Evolutionary conservation across 2,888 invertebrate species (phyloP).

Genomic region (Protophormia terraenovae): DNA sequence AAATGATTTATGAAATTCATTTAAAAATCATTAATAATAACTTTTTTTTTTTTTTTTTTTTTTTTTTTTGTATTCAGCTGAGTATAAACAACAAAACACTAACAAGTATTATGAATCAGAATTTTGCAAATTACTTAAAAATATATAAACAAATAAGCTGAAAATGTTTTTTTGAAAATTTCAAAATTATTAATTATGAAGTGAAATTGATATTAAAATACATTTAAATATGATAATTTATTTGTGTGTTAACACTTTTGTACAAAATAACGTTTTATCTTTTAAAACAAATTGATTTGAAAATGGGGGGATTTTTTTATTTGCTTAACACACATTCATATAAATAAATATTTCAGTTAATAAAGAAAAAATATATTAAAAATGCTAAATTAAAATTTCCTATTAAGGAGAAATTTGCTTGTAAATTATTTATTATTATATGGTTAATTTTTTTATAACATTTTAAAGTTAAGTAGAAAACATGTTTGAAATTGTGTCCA

Average conservation of each 20-base stretch:
- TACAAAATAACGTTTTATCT: neutral
- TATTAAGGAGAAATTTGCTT: neutral
- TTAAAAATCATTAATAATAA: conserved; percentile 36
- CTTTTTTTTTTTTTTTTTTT: no score
- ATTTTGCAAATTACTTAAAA: neutral
- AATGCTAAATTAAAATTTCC: conserved; percentile 5
- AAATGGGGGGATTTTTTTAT: neutral
- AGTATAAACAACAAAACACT: neutral
- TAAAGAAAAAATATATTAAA: no score
- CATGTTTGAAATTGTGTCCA: neutral
- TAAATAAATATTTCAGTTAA: neutral
- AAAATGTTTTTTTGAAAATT: neutral
- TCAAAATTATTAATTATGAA: neutral
- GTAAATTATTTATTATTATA: neutral
- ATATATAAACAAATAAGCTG: neutral
- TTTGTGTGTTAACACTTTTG: conserved; percentile 15
- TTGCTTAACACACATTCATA: neutral
- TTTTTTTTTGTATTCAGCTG: no score
- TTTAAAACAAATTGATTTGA: neutral
- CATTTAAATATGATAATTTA: conserved; percentile 13
- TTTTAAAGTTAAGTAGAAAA: conserved; percentile 4
- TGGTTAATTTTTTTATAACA: neutral
- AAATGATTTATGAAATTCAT: conserved; percentile 41
- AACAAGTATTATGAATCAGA: neutral
- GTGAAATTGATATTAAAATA: conserved; percentile 12